Conservation (phyloP, 2,797 vertebrate genomes). For the Hippocampus kuda region DNA sequence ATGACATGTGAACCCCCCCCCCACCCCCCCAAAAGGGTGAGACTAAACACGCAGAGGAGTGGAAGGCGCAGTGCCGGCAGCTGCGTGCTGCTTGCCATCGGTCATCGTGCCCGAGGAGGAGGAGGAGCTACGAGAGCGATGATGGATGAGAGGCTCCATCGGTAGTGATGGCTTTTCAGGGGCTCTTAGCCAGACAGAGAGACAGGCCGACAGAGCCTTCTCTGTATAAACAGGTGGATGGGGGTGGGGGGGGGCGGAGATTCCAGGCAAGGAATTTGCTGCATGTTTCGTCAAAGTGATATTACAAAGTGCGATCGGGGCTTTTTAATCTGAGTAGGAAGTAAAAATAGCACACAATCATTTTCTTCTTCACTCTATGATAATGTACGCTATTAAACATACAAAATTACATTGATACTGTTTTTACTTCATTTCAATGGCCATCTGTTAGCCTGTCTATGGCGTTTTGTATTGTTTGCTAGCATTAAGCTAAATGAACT, state of each 20-base stretch:
- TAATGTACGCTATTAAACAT: background rate
- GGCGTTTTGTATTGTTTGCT: too few relatives aligned
- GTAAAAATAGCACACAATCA: background rate
- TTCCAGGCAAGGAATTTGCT: conserved; percentile 10
- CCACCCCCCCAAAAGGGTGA: conserved; percentile 37
- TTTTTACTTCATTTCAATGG: background rate
- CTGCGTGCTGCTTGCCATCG: conserved; percentile 41
- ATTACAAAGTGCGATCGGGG: background rate
- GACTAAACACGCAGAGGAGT: conserved; percentile 48
- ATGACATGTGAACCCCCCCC: conserved; percentile 52
- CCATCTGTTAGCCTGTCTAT: too few relatives aligned
- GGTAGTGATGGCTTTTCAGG: conserved; percentile 63
- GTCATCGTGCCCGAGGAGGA: conserved; percentile 12
- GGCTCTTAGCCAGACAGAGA: conserved; percentile 46
- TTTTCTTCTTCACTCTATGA: background rate
- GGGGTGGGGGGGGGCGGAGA: background rate
- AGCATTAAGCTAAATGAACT: too few relatives aligned
- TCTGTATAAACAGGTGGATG: conserved; percentile 48
- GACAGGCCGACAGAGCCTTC: conserved; percentile 39
- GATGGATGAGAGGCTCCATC: conserved; percentile 61
- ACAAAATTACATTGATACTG: too few relatives aligned
- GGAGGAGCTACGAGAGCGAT: conserved; percentile 50
- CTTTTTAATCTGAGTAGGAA: background rate
- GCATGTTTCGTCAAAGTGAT: conserved; percentile 28
- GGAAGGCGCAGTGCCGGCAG: conserved; percentile 26